Percentiles rank a stretch among this genome's conserved stretches.
These are phyloP conservation scores for Enhydra lutris DNA, from an alignment of 2,113 vertebrate genomes.

Conservation along the genomic window DNA sequence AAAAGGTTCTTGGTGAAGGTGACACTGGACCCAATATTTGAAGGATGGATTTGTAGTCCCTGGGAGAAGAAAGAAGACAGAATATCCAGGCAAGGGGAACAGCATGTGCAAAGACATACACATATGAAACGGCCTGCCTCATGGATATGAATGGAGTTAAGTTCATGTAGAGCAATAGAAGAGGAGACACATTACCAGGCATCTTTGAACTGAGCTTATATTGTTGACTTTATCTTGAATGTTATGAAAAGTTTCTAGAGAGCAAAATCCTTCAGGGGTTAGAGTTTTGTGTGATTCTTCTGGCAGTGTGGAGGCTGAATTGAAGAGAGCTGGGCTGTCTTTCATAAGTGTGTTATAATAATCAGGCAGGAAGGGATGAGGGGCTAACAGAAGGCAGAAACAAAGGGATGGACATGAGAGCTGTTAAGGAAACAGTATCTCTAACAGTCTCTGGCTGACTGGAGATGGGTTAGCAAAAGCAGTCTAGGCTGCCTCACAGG, in stretches of 20 bases:
- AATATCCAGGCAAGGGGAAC: background rate
- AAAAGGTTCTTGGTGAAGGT: background rate
- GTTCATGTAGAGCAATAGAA: background rate
- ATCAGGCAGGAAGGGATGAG: background rate
- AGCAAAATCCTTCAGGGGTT: background rate
- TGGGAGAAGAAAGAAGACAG: background rate
- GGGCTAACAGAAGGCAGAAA: background rate
- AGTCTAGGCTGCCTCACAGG: background rate
- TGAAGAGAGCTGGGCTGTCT: background rate
- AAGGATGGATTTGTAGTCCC: background rate
- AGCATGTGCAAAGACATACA: background rate
- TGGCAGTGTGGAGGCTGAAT: background rate
- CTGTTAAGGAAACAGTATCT: background rate
- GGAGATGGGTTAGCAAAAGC: background rate
- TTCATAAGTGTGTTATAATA: background rate
- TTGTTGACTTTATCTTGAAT: background rate
- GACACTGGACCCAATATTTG: background rate
- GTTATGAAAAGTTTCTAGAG: background rate
- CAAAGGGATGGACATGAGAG: too few species aligned
- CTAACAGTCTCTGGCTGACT: background rate
- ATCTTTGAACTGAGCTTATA: background rate
- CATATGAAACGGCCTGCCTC: background rate
- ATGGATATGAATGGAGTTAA: background rate
- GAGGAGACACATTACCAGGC: background rate
- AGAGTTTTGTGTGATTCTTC: background rate